phyloP scores from a whole-genome alignment of 2,888 invertebrate species.

The Selenia dentaria region DNA sequence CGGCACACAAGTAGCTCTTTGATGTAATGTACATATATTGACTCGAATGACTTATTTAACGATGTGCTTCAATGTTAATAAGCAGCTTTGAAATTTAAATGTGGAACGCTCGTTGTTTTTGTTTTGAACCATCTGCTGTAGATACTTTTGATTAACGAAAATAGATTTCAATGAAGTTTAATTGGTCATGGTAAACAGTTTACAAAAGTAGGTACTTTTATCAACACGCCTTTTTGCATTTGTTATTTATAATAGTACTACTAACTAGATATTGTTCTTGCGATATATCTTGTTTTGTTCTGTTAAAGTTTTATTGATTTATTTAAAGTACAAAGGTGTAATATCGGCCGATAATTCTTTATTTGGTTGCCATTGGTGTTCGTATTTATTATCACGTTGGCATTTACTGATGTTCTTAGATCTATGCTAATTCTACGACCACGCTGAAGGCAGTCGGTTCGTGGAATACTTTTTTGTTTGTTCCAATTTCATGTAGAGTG shows the following conservation, averaged over 20 bases:
- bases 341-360: slow-evolving; percentile 7
- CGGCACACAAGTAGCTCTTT: too few relatives aligned
- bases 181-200: slow-evolving; percentile 46
- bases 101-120: slow-evolving; percentile 25
- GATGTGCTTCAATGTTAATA: slow-evolving; percentile 5
- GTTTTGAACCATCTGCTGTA: slow-evolving; percentile 41
- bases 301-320: slow-evolving; percentile 3
- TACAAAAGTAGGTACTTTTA: slow-evolving; percentile 23
- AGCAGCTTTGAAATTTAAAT: slow-evolving; percentile 7
- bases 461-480: slow-evolving; percentile 44
- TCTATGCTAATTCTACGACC: slow-evolving; percentile 35
- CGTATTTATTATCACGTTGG: slow-evolving; percentile 24
- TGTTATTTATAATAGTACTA: background rate
- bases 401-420: slow-evolving; percentile 31
- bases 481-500: slow-evolving; percentile 37
- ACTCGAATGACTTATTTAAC: slow-evolving; percentile 9
- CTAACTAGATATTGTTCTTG: slow-evolving; percentile 6
- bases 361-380: slow-evolving; percentile 20
- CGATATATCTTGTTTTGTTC: slow-evolving; percentile 6
- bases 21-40: slow-evolving; percentile 26
- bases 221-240: slow-evolving; percentile 2
- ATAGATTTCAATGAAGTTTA: slow-evolving; percentile 49
- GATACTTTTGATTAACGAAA: slow-evolving; percentile 48
- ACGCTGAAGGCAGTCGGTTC: slow-evolving; percentile 25
- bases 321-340: slow-evolving; percentile 1